Evolutionary conservation across 53 echinoderm and acorn worm species (phyloP).

Genomic region (Holothuria scabra): DNA sequence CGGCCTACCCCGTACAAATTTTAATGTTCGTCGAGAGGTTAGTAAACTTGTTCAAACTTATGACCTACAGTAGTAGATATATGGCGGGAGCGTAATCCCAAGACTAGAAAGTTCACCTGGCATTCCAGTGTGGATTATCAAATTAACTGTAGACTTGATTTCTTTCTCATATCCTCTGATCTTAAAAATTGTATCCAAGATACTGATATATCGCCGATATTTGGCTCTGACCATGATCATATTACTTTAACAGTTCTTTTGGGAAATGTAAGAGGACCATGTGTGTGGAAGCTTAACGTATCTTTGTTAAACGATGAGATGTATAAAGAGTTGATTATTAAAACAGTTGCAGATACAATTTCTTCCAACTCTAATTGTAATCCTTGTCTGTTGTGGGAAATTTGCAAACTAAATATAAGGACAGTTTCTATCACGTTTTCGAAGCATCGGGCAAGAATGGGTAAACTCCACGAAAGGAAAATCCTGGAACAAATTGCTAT

Average conservation of each 20-base stretch:
- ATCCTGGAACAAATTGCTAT: background rate
- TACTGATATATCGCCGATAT: background rate
- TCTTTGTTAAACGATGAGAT: slow-evolving; percentile 10
- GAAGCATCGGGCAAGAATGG: background rate
- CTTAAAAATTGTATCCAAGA: no score
- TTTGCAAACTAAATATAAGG: background rate
- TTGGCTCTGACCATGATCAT: background rate
- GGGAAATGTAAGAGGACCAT: background rate
- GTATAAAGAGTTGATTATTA: background rate
- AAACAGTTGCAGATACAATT: background rate
- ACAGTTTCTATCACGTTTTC: background rate
- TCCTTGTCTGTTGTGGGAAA: background rate
- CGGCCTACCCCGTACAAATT: no score
- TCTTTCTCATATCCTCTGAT: no score
- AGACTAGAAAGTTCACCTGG: no score
- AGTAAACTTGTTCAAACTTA: no score
- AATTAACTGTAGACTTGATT: no score
- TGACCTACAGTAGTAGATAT: no score
- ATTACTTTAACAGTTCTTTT: background rate
- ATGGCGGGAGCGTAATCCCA: no score
- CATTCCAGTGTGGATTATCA: no score
- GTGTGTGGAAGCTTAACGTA: slow-evolving; percentile 5
- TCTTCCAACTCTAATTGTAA: background rate
- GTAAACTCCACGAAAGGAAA: background rate
- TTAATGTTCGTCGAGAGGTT: no score